These are phyloP conservation scores for Protosalanx chinensis DNA, from an alignment of 2,797 vertebrate species.

Conservation along the genomic window DNA sequence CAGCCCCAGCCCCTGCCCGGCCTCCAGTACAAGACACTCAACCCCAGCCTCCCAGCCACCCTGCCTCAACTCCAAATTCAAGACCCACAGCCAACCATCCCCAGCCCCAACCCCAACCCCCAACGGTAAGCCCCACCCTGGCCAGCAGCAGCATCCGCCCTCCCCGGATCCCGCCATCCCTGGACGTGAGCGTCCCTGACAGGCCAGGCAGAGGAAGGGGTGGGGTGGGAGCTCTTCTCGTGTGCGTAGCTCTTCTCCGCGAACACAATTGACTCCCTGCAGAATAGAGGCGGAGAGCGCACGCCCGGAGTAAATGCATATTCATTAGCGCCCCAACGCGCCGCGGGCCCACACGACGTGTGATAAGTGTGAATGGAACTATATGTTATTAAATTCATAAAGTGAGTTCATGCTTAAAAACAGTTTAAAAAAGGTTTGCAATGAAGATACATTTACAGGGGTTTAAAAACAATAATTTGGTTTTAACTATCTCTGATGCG, in stretches of 20 bases:
- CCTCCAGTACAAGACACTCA: not conserved
- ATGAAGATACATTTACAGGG: no score
- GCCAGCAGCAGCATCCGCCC: constrained; percentile 18
- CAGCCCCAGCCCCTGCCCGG: not conserved
- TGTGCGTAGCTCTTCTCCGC: constrained; percentile 43
- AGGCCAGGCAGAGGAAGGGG: constrained; percentile 38
- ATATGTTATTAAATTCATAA: no score
- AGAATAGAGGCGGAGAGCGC: constrained; percentile 5
- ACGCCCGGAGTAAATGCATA: constrained; percentile 49
- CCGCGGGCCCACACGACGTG: constrained; percentile 23
- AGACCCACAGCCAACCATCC: not conserved
- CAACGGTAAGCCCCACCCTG: not conserved
- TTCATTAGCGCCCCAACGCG: constrained; percentile 52
- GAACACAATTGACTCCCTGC: constrained; percentile 18
- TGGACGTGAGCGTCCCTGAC: constrained; percentile 61
- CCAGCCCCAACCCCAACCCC: constrained; percentile 1
- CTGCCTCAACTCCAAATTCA: not conserved
- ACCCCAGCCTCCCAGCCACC: not conserved
- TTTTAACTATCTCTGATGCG: no score
- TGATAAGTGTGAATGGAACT: no score
- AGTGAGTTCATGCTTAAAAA: no score
- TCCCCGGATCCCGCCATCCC: constrained; percentile 38
- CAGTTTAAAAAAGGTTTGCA: no score
- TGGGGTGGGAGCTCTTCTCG: not conserved
- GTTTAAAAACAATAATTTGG: no score